Base-by-base conservation (phyloP, 2,888 invertebrate species). In the Eupithecia dodoneata region DNA sequence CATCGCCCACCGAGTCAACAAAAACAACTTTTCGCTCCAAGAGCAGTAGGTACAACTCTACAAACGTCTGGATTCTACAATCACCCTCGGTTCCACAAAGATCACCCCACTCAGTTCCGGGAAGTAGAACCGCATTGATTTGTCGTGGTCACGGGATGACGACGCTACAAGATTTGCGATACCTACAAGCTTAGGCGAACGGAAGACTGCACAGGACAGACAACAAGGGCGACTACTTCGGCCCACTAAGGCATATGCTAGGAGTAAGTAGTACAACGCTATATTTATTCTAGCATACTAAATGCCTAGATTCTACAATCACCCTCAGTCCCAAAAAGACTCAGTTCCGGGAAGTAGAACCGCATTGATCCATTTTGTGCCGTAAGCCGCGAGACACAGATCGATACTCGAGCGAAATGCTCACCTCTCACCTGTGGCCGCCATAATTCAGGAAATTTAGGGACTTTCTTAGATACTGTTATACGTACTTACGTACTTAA, bases 361-460 rank as follows among this genome's bases (percentile, higher is more conserved):
- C 88, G 87, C 88, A 86, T 88, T 89, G 88, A 90, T 90, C 89
- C 88, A 90, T 88, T 89, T 88, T 89, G 89, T 89, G 86, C 86
- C 86, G 88, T 86, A 87, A 87, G 84, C 88, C 86, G 88, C 87
- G 90, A 88, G 88, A 85, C 87, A 84, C 86, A 87, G 92, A 94
- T 94, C 94, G 93, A 94, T 94, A 94, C 91, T 91, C 93, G 91
- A 90, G 91, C 89, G 87, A 89, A 91, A 88, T 89, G 86, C 87
- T 90, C 89, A 88, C 89, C 89, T 90, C 69, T 69, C 45, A 44
- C 45, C 70, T 70, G 18, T 12, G 70, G 47, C 6, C 10, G 12
- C 70, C 70, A 70, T 70, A 10, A 30, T 69, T 47, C 12, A 15
- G 67, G 10, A 45, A 7, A 6, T 15, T 52, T 5, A 13, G 52